These are phyloP conservation scores for Thaumetopoea pityocampa DNA, from an alignment of 1,140 invertebrate genomes.

Conservation along the genomic window DNA sequence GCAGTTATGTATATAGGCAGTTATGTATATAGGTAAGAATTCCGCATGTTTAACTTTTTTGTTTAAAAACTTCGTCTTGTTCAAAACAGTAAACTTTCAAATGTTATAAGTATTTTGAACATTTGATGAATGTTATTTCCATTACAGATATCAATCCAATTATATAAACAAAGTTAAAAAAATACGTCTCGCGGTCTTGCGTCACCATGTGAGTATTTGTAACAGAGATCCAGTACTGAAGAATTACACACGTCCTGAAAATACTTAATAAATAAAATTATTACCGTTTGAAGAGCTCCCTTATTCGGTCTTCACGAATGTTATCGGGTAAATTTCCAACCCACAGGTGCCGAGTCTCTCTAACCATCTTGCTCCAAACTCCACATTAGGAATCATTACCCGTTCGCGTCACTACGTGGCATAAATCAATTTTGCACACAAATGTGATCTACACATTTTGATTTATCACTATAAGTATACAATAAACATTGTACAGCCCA, in stretches of 20 bases:
- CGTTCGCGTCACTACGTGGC: constrained; percentile 75
- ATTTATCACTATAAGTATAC: constrained; percentile 61
- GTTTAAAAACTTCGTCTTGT: too few species aligned
- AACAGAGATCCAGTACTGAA: background rate
- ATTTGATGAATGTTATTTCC: too few species aligned
- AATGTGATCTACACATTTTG: constrained; percentile 72
- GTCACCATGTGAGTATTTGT: background rate
- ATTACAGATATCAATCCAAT: too few species aligned
- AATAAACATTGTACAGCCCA: constrained; percentile 60
- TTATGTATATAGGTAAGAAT: too few species aligned
- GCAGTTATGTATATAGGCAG: too few species aligned
- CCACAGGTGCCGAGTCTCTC: constrained; percentile 99
- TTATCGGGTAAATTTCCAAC: constrained; percentile 99
- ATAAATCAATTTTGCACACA: constrained; percentile 76
- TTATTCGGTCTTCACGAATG: constrained; percentile 95
- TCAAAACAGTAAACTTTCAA: too few species aligned
- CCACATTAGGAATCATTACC: constrained; percentile 77
- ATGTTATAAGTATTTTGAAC: too few species aligned
- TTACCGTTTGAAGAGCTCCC: constrained; percentile 98
- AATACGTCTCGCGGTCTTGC: too few species aligned
- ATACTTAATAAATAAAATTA: constrained; percentile 35
- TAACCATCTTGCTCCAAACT: constrained; percentile 94
- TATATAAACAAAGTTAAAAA: too few species aligned
- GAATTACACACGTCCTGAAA: background rate
- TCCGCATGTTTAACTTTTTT: too few species aligned